Base-by-base conservation (phyloP, 2,888 invertebrate species). In the Terebella lapidaria region DNA sequence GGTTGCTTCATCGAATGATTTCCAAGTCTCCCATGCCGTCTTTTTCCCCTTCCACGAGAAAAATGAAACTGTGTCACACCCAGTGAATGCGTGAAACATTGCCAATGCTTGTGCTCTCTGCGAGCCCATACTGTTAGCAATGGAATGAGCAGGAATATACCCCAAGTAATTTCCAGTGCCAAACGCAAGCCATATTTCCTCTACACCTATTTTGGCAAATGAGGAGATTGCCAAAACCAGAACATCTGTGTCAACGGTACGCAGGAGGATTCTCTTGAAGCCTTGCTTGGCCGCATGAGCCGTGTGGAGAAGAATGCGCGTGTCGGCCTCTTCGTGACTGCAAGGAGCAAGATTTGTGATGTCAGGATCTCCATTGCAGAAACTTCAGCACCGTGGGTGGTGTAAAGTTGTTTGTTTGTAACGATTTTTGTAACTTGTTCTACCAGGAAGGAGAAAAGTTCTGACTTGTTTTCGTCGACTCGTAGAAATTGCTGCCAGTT, bases 401-500 rank as follows among this genome's bases (percentile, higher is more conserved):
- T 22, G 15, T 15, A 5, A 10, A 56, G 20, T n/a, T 54, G 18
- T 28, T 27, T 27, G 15, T 25, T 22, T 35, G n/a, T 52, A 47
- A 54, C 46, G 20, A 52, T 30, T 28, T 24, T 24, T 18, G 26
- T 24, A 22, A 54, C 5, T 10, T 15, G 26, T 1, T 25, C 25
- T 29, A 51, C 52, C 4, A 62, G 56, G 29, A 25, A 62, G 10
- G n/a, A 15, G 29, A 63, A 62, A 24, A 62, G 46, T 35, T 59
- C 61, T n/a, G 54, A 42, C 54, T 65, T 65, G 47, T 65, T 64
- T 15, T 57, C 53, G 30, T 64, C 51, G 25, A 51, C 52, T n/a
- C 60, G 47, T 1, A 65, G 59, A 45, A 64, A 65, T 25, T 58
- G 24, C 20, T 66, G 28, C 58, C 57, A 65, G 47, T 62, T 65